Conservation (phyloP, 2,113 vertebrate species). For the Anarrhichthys ocellatus region DNA sequence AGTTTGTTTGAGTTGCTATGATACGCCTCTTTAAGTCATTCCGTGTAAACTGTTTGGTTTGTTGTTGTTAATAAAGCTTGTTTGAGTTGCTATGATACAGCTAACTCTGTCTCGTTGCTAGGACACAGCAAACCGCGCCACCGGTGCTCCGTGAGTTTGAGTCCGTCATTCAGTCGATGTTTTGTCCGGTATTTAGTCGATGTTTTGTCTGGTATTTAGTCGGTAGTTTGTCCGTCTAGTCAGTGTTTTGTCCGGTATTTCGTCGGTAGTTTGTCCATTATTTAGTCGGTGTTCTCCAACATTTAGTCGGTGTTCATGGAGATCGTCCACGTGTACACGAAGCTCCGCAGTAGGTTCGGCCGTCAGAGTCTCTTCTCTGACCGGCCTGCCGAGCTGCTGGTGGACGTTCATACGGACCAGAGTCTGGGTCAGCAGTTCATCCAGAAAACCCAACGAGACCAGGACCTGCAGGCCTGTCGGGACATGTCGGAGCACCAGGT, state of each 20-base stretch:
- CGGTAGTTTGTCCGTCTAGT: not conserved
- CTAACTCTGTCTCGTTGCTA: not conserved
- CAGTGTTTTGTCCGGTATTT: not conserved
- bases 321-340: slow-evolving; percentile 86
- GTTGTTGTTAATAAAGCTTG: not conserved
- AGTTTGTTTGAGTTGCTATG: not conserved
- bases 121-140: not conserved
- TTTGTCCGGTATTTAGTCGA: too few species aligned
- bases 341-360: slow-evolving; percentile 90
- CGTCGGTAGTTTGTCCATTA: not conserved
- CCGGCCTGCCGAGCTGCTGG: slow-evolving; percentile 80
- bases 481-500: slow-evolving; percentile 93
- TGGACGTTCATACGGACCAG: slow-evolving; percentile 87
- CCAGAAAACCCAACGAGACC: slow-evolving; percentile 83
- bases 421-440: slow-evolving; percentile 80
- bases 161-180: not conserved
- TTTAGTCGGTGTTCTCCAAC: too few species aligned
- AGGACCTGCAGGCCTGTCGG: slow-evolving; percentile 78
- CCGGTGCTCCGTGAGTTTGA: not conserved
- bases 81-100: not conserved
- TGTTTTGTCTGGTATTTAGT: too few species aligned
- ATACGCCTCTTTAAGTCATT: not conserved
- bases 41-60: too few species aligned
- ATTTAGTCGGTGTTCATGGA: slow-evolving; percentile 83
- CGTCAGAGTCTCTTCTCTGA: slow-evolving; percentile 90